Evolutionary conservation across 2,113 vertebrate genomes (phyloP).

Genomic region (Amphiprion percula): DNA sequence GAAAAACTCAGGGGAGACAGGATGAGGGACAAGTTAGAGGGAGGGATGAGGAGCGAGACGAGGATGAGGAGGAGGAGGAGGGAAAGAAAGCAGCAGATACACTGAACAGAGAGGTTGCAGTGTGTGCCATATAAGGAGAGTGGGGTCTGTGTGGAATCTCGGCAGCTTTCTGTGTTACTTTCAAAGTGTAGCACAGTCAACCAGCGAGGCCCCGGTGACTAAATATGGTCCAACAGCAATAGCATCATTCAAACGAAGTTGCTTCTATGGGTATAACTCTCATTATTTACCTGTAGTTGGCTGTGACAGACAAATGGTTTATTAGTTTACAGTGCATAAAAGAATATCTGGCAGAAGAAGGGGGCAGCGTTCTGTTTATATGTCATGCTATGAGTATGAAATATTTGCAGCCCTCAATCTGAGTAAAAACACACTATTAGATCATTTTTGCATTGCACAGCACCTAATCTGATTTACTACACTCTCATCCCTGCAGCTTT

Average conservation of each 20-base stretch:
- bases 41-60: slow-evolving; percentile 53
- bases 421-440: neutral
- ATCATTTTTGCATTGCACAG: neutral
- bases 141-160: slow-evolving; percentile 83
- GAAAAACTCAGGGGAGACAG: slow-evolving; percentile 25
- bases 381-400: neutral
- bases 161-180: slow-evolving; percentile 85
- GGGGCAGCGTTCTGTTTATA: neutral
- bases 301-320: slow-evolving; percentile 12
- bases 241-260: slow-evolving; percentile 76
- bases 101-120: slow-evolving; percentile 71
- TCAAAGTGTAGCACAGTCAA: slow-evolving; percentile 85
- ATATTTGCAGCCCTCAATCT: neutral
- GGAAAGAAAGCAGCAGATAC: slow-evolving; percentile 63
- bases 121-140: slow-evolving; percentile 88
- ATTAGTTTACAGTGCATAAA: neutral
- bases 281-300: slow-evolving; percentile 68
- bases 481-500: no score
- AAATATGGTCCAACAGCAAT: slow-evolving; percentile 94
- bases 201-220: slow-evolving; percentile 86
- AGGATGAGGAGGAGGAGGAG: slow-evolving; percentile 39
- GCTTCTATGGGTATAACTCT: slow-evolving; percentile 59
- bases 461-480: no score
- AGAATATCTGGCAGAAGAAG: neutral
- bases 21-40: slow-evolving; percentile 38